Evolutionary conservation across 35 echinoderm and acorn worm genomes (phyloP), one percentile per base, ranked within the genome.

Genomic region (Anneissia japonica): DNA sequence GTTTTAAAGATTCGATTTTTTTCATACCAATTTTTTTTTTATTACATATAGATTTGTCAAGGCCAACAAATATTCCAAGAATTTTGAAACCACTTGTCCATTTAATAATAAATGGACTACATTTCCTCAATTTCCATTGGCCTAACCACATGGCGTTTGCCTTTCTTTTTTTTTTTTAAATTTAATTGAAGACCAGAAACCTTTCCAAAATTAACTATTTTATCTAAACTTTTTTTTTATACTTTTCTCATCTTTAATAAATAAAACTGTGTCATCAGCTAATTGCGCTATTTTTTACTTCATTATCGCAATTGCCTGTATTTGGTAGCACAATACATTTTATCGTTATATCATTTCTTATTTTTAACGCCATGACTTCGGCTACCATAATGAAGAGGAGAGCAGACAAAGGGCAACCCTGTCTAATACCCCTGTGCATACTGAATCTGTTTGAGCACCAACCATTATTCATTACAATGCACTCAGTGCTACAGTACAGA

Each of bases 401-500:
- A 17, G 82, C 82, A 26, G 82, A 84, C 16, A 84, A 32, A 10
- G 82, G 82, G 29, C 82, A 84, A 10, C 82, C 82, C 31, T 84
- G 82, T 35, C 82, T 56, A 30, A 84, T 45, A 33, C 82, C 41
- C 9, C 82, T 38, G 11, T 84, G 36, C 6, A 81, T 35, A 10
- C 7, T 7, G 21, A 81, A 9, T n/a, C 9, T 11, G 79, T 81
- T 36, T 36, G 79, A 81, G 17, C 32, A 23, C 10, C 21, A 81
- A 11, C 79, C 79, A 30, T 81, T 81, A 11, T 30, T 36, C 34
- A n/a, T n/a, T n/a, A n/a, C n/a, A n/a, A n/a, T n/a, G n/a, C n/a
- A n/a, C n/a, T n/a, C n/a, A n/a, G n/a, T n/a, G n/a, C n/a, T n/a
- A n/a, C n/a, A n/a, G n/a, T n/a, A n/a, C n/a, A n/a, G n/a, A n/a